phyloP scores from a whole-genome alignment of 2,113 vertebrate species.

The Lanius ludovicianus region DNA sequence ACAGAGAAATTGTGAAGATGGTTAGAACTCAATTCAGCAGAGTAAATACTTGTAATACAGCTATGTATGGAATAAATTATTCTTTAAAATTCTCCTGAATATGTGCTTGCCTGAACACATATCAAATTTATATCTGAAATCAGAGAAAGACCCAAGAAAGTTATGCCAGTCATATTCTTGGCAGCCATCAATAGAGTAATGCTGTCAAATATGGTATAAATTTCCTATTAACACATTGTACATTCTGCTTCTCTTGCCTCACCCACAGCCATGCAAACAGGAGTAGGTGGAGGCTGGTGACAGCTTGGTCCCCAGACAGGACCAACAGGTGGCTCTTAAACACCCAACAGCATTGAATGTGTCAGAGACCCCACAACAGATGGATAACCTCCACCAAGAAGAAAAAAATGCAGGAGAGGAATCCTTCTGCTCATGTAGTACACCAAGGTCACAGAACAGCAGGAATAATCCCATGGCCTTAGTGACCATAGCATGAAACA shows the following conservation, averaged over 20 bases:
- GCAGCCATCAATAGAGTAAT: not conserved
- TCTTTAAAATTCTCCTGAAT: constrained; percentile 6
- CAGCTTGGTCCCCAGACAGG: not conserved
- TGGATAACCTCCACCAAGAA: not conserved
- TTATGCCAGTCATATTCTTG: constrained; percentile 57
- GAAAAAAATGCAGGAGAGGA: not conserved
- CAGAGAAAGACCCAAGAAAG: constrained; percentile 25
- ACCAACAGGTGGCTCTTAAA: not conserved
- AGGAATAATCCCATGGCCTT: not conserved
- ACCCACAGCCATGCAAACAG: not conserved
- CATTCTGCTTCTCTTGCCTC: constrained; percentile 2
- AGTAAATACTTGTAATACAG: not conserved
- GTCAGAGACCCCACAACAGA: not conserved
- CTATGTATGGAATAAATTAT: not conserved
- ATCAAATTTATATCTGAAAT: constrained; percentile 32
- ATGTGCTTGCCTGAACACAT: constrained; percentile 18
- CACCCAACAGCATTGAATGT: not conserved
- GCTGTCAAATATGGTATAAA: constrained; percentile 34
- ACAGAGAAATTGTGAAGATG: not conserved
- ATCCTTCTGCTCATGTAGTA: not conserved
- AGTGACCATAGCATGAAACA: not conserved
- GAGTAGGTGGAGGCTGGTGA: not conserved
- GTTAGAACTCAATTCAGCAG: not conserved
- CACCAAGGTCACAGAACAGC: not conserved
- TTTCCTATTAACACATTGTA: not conserved